Evolutionary conservation across 2,888 invertebrate species (phyloP).

Genomic region (Drosophila vallismaia): DNA sequence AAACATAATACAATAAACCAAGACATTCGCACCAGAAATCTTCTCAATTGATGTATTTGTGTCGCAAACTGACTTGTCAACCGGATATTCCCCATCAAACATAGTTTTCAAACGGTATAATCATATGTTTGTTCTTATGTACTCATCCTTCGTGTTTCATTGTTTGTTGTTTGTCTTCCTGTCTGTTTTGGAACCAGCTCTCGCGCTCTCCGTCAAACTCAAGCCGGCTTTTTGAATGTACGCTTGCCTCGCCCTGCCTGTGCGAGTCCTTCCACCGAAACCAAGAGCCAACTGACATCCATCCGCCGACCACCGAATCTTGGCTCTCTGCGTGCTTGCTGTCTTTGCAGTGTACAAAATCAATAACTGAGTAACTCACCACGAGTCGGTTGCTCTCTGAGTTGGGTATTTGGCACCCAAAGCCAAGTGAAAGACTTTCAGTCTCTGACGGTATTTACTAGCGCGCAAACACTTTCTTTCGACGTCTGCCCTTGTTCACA

Average conservation of each 20-base stretch:
- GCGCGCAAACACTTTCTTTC: slow-evolving; percentile 49
- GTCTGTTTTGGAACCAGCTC: slow-evolving; percentile 22
- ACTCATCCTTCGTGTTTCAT: slow-evolving; percentile 24
- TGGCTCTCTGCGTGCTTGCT: slow-evolving; percentile 32
- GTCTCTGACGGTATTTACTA: slow-evolving; percentile 69
- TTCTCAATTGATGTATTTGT: not conserved
- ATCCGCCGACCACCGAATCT: slow-evolving; percentile 42
- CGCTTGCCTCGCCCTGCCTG: slow-evolving; percentile 19
- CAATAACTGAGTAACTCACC: slow-evolving; percentile 65
- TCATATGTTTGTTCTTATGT: slow-evolving; percentile 51
- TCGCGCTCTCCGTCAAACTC: slow-evolving; percentile 22
- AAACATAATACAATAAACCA: not conserved
- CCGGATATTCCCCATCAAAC: not conserved
- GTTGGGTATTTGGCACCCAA: slow-evolving; percentile 9
- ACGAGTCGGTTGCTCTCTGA: slow-evolving; percentile 25
- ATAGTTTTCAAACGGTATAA: slow-evolving; percentile 14
- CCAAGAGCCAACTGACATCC: not conserved
- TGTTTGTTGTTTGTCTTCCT: slow-evolving; percentile 31
- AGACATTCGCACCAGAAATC: not conserved
- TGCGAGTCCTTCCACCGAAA: slow-evolving; percentile 6
- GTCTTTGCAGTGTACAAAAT: slow-evolving; percentile 57
- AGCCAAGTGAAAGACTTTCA: slow-evolving; percentile 37
- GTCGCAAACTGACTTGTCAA: not conserved
- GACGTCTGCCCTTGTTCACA: slow-evolving; percentile 6
- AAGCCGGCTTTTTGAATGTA: slow-evolving; percentile 63